phyloP scores from a whole-genome alignment of 1,140 invertebrate genomes.

The Sarcophaga bullata region DNA sequence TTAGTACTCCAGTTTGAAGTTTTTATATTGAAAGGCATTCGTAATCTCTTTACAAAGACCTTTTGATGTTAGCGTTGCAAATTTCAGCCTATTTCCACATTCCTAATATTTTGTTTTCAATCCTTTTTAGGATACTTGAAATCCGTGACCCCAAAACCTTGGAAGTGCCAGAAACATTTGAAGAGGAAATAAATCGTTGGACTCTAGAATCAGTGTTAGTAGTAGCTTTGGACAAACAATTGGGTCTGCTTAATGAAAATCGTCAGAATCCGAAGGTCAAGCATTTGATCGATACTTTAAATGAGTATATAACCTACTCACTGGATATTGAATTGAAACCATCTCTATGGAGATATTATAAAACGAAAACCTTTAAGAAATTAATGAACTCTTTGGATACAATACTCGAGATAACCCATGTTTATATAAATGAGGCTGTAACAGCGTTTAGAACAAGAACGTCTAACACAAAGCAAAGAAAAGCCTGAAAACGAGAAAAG shows the following conservation, averaged over 20 bases:
- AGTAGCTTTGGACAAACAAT: constrained; percentile 76
- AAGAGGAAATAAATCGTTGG: constrained; percentile 75
- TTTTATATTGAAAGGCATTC: not conserved
- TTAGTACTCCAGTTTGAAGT: not conserved
- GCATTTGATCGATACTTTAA: too few relatives aligned
- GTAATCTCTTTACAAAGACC: too few relatives aligned
- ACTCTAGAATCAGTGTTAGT: constrained; percentile 76
- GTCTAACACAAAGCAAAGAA: constrained; percentile 49
- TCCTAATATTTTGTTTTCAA: not conserved
- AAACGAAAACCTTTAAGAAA: too few relatives aligned
- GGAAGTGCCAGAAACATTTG: constrained; percentile 71
- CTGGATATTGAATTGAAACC: too few relatives aligned
- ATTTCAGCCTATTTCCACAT: too few relatives aligned
- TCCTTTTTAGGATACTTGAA: constrained; percentile 66
- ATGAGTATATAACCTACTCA: too few relatives aligned
- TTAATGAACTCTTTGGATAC: too few relatives aligned
- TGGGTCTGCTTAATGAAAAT: constrained; percentile 68
- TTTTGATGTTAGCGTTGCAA: too few relatives aligned
- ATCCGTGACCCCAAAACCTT: constrained; percentile 67
- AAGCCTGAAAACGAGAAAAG: constrained; percentile 52
- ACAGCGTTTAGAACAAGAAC: constrained; percentile 40
- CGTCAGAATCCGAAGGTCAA: constrained; percentile 53
- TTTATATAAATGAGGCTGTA: too few relatives aligned
- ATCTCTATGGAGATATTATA: too few relatives aligned
- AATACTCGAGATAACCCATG: too few relatives aligned